Conservation (phyloP, 2,113 vertebrate species). For the Tringa solitaria region DNA sequence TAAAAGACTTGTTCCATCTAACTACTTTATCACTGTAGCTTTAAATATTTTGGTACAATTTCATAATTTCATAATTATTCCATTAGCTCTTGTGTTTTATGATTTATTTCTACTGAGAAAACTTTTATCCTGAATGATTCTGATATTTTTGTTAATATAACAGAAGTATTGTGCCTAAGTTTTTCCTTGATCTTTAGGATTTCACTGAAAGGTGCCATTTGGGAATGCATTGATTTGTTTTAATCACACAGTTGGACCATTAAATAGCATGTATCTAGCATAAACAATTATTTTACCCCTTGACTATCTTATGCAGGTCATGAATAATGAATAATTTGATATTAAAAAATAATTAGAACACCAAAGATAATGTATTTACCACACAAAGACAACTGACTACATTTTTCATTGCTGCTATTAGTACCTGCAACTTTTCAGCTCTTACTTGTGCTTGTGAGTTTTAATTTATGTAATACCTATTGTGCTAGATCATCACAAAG, state of each 20-base stretch:
- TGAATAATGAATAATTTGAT: slow-evolving; percentile 20
- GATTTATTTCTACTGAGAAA: neutral
- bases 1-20: neutral
- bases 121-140: neutral
- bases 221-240: slow-evolving; percentile 6
- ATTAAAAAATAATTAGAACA: slow-evolving; percentile 24
- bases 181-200: slow-evolving; percentile 5
- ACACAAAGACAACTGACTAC: neutral
- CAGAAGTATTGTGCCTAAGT: neutral
- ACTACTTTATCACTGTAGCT: neutral
- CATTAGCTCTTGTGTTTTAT: neutral
- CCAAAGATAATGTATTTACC: slow-evolving; percentile 2
- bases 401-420: neutral
- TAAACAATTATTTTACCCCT: neutral
- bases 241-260: neutral
- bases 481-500: neutral
- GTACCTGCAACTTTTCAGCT: neutral
- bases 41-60: neutral
- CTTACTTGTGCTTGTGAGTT: neutral
- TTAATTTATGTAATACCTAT: neutral
- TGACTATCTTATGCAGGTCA: slow-evolving; percentile 2
- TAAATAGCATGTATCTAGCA: neutral
- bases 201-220: neutral
- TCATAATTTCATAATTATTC: neutral
- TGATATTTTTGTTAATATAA: neutral